Conservation (phyloP, 2,113 vertebrate species). For the Nibea coibor region DNA sequence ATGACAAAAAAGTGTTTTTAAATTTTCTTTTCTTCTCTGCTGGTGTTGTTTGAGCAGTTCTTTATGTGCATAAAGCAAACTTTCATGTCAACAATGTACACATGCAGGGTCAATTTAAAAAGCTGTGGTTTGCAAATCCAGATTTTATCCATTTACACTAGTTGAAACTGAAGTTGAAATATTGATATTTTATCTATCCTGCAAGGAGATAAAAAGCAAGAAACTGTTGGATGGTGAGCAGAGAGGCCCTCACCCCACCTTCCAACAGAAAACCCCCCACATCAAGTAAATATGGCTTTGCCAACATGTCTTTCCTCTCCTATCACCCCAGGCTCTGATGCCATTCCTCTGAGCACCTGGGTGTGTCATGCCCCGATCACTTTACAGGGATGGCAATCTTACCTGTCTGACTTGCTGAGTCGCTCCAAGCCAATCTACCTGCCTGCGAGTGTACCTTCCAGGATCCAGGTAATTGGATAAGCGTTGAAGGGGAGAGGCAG, state of each 20-base stretch:
- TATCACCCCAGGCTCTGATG: slow-evolving; percentile 24
- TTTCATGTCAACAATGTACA: too few relatives aligned
- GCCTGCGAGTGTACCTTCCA: slow-evolving; percentile 36
- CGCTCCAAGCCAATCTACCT: slow-evolving; percentile 41
- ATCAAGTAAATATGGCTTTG: slow-evolving; percentile 16
- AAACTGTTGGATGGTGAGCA: not conserved
- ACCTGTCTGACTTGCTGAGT: slow-evolving; percentile 70
- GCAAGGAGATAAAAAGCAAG: slow-evolving; percentile 2
- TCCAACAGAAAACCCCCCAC: slow-evolving; percentile 2
- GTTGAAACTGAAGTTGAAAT: too few relatives aligned
- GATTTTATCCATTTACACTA: not conserved
- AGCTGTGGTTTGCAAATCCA: not conserved
- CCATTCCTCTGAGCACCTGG: slow-evolving; percentile 62
- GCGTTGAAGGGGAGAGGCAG: slow-evolving; percentile 23
- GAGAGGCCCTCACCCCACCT: not conserved
- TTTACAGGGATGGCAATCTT: slow-evolving; percentile 61
- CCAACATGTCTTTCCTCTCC: slow-evolving; percentile 29
- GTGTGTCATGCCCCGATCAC: slow-evolving; percentile 63
- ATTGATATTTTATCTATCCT: not conserved
- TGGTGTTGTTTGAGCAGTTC: not conserved
- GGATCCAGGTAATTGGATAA: slow-evolving; percentile 55
- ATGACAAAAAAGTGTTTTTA: not conserved
- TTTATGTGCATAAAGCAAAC: too few relatives aligned
- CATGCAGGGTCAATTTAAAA: not conserved
- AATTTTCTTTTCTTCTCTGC: too few relatives aligned